phyloP scores from a whole-genome alignment of 2,888 invertebrate genomes.

The Andrena minutula region DNA sequence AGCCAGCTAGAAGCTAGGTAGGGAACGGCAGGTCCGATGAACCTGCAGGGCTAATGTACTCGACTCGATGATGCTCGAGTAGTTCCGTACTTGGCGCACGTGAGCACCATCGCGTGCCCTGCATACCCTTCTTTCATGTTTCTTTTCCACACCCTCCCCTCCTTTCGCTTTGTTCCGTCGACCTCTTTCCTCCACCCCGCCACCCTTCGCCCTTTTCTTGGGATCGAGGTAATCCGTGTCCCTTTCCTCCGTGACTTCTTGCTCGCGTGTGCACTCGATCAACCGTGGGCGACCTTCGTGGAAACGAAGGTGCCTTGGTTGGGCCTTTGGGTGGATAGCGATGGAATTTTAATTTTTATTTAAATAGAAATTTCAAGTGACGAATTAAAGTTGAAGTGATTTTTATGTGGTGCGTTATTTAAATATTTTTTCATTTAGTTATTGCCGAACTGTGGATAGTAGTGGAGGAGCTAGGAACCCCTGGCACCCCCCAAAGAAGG shows the following conservation, averaged over 20 bases:
- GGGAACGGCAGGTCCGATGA: conserved; percentile 78
- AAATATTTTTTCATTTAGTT: no score
- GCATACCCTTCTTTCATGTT: conserved; percentile 74
- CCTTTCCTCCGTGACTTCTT: conserved; percentile 12
- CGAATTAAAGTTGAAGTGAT: no score
- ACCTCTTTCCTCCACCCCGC: not conserved
- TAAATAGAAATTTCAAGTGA: no score
- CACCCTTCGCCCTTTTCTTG: conserved; percentile 5
- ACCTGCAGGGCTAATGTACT: conserved; percentile 82
- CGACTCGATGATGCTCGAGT: conserved; percentile 67
- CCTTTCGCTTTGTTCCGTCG: not conserved
- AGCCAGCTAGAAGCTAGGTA: conserved; percentile 28
- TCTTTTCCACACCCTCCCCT: conserved; percentile 42
- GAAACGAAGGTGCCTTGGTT: no score
- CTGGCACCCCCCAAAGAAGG: no score
- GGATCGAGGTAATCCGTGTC: conserved; percentile 1
- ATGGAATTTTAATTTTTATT: no score
- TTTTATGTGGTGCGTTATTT: no score
- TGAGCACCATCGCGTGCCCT: conserved; percentile 82
- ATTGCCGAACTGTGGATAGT: no score
- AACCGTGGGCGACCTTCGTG: conserved; percentile 67
- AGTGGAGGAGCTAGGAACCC: no score
- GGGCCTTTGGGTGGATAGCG: no score
- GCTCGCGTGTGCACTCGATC: conserved; percentile 75
- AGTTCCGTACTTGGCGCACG: conserved; percentile 80